Conservation (phyloP, 1,140 invertebrate genomes). For the Leptopilina clavipes region DNA sequence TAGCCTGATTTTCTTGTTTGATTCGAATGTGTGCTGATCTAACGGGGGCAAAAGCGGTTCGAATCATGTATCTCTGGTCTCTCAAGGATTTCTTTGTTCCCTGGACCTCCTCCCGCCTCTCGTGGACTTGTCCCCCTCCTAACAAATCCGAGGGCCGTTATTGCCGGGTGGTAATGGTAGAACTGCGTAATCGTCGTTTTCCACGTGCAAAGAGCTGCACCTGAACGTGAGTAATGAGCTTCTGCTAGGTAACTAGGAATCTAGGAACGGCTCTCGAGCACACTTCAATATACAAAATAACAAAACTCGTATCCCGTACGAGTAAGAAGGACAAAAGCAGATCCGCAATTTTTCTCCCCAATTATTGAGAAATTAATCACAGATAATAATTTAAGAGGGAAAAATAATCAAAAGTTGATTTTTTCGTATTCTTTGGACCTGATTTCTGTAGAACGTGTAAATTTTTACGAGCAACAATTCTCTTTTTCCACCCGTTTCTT, state of each 20-base stretch:
- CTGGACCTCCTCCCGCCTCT: constrained; percentile 46
- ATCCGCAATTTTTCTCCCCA: no score
- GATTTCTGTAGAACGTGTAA: no score
- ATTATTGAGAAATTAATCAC: no score
- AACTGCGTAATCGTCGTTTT: constrained; percentile 61
- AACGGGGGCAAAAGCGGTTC: constrained; percentile 56
- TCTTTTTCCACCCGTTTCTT: background rate
- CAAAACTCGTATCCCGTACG: background rate
- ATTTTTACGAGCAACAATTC: background rate
- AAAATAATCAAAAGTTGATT: no score
- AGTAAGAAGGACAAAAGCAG: constrained; percentile 19
- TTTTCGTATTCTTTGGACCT: no score
- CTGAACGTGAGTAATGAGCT: constrained; percentile 67
- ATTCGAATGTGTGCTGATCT: constrained; percentile 51
- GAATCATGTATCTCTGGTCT: constrained; percentile 46
- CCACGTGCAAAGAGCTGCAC: constrained; percentile 64
- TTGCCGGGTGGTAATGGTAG: constrained; percentile 45
- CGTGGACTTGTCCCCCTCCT: constrained; percentile 20
- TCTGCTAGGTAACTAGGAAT: constrained; percentile 53
- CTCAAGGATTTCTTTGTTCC: constrained; percentile 68
- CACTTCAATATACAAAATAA: constrained; percentile 1
- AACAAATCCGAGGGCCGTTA: constrained; percentile 2
- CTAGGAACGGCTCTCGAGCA: constrained; percentile 33
- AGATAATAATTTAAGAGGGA: no score
- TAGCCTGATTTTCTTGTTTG: constrained; percentile 7